These are phyloP conservation scores for Macrosiphum euphorbiae DNA, from an alignment of 2,888 invertebrate genomes.

Conservation along the genomic window DNA sequence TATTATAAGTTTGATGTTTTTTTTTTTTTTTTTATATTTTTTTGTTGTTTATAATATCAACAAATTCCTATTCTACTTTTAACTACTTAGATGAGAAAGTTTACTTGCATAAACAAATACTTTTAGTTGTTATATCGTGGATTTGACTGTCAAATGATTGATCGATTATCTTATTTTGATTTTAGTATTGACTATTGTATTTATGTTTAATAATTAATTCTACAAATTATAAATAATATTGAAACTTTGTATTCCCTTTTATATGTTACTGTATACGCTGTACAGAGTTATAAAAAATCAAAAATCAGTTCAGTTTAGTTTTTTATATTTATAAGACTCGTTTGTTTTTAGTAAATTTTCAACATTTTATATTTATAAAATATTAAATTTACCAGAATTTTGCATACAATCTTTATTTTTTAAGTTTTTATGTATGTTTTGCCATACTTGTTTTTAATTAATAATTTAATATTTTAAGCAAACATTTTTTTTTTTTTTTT, in stretches of 20 bases:
- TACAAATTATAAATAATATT: too few species aligned
- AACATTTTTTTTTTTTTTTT: neutral
- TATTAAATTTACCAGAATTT: neutral
- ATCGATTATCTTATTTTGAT: neutral
- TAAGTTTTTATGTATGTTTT: neutral
- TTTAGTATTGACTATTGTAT: neutral
- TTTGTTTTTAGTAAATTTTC: neutral
- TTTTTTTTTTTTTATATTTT: neutral
- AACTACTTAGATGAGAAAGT: neutral
- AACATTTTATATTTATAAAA: neutral
- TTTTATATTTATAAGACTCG: neutral
- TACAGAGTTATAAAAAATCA: neutral
- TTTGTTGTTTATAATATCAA: slow-evolving; percentile 27
- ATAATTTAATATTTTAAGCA: neutral
- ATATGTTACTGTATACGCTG: neutral
- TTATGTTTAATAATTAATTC: too few species aligned
- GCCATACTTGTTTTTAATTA: neutral
- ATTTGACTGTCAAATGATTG: neutral
- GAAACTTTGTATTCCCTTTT: neutral
- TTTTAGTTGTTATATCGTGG: neutral
- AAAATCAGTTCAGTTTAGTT: neutral
- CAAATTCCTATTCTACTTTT: slow-evolving; percentile 34
- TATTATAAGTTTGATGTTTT: neutral
- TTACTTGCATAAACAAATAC: neutral
- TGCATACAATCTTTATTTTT: neutral